Conservation (phyloP, 23 tunicate genomes). For the Trididemnum nubilum region DNA sequence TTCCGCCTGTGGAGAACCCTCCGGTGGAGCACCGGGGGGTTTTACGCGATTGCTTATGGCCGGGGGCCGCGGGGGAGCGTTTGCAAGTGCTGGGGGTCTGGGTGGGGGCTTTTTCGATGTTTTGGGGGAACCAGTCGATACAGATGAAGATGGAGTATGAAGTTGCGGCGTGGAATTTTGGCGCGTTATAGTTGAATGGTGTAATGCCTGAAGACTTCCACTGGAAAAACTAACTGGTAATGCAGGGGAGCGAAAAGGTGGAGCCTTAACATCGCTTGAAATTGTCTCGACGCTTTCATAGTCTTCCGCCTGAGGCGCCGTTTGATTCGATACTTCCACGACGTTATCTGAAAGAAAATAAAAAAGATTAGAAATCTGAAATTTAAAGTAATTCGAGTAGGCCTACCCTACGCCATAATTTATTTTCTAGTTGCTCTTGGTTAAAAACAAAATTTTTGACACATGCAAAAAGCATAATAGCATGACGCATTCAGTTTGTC, state of each 20-base stretch:
- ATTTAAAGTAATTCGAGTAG: too few relatives aligned
- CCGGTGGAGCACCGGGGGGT: neutral
- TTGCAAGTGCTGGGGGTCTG: slow-evolving; percentile 41
- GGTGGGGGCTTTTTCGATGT: slow-evolving; percentile 37
- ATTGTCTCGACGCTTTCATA: neutral
- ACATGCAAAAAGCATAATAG: too few relatives aligned
- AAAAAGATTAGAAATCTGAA: too few relatives aligned
- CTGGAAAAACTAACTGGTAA: slow-evolving; percentile 35
- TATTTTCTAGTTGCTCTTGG: too few relatives aligned
- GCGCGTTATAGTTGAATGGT: neutral
- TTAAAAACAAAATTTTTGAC: too few relatives aligned
- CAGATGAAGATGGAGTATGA: neutral
- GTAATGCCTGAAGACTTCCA: slow-evolving; percentile 17
- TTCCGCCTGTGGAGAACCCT: neutral
- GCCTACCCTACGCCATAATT: too few relatives aligned
- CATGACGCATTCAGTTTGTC: too few relatives aligned
- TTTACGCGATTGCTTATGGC: neutral
- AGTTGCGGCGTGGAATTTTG: slow-evolving; percentile 13
- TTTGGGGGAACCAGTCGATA: neutral
- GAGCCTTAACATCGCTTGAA: neutral
- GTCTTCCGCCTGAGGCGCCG: neutral
- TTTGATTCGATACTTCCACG: neutral
- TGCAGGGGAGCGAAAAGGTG: too few relatives aligned
- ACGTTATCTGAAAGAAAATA: slow-evolving; percentile 17
- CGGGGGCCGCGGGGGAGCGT: neutral